Percentiles rank a stretch among this genome's conserved stretches.
phyloP scores from a whole-genome alignment of 1,140 invertebrate genomes.

The Lucilia cuprina region DNA sequence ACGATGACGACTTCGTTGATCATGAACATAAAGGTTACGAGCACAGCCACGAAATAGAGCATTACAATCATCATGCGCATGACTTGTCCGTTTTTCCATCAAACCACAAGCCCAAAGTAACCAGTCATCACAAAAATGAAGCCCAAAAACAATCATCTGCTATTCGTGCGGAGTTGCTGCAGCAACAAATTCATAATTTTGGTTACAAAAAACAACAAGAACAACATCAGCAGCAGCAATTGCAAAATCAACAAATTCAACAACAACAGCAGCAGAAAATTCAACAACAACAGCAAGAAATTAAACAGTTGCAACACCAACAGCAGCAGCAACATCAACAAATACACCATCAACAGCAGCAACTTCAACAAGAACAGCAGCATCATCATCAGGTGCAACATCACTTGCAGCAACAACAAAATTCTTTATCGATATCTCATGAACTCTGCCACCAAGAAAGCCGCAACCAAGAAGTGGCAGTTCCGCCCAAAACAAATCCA shows the following conservation, averaged over 20 bases:
- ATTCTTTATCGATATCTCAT: background rate
- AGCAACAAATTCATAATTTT: slow-evolving; percentile 36
- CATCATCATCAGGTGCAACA: background rate
- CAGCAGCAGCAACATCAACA: background rate
- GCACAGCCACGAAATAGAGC: background rate
- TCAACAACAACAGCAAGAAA: background rate
- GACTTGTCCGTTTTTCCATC: slow-evolving; percentile 34
- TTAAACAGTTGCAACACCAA: background rate
- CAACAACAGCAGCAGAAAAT: slow-evolving; percentile 25
- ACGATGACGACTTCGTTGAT: slow-evolving; percentile 18
- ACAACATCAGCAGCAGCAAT: background rate
- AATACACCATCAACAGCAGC: background rate
- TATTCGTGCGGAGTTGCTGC: slow-evolving; percentile 22
- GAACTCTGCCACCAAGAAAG: background rate
- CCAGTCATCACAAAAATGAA: background rate
- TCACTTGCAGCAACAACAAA: background rate
- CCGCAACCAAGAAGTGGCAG: background rate
- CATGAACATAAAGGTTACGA: slow-evolving; percentile 36
- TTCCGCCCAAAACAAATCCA: slow-evolving; percentile 10
- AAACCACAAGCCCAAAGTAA: slow-evolving; percentile 31
- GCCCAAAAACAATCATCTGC: background rate
- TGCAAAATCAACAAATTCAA: background rate
- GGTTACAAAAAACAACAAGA: slow-evolving; percentile 14
- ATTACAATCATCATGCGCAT: slow-evolving; percentile 19
- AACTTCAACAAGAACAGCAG: background rate